phyloP scores from a whole-genome alignment of 1,140 invertebrate species.

The Diprion similis region DNA sequence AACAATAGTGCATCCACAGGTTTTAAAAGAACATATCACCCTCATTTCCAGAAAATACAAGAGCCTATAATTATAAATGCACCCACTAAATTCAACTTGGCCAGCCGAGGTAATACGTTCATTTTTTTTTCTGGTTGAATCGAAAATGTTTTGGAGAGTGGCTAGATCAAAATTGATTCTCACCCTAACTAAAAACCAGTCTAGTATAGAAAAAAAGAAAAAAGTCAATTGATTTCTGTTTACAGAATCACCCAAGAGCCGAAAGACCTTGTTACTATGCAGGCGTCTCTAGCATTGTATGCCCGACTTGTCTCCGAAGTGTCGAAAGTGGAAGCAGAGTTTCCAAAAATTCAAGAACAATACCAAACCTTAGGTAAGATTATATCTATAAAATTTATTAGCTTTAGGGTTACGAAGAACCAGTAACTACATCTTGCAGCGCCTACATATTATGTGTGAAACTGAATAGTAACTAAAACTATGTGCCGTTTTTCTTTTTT shows the following conservation, averaged over 20 bases:
- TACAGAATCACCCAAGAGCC: conserved; percentile 64
- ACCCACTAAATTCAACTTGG: no score
- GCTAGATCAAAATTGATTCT: conserved; percentile 27
- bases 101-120: no score
- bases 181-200: not conserved
- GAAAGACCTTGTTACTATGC: conserved; percentile 67
- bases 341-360: conserved; percentile 75
- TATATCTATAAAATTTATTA: conserved; percentile 15
- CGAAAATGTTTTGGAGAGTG: not conserved
- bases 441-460: no score
- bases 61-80: conserved; percentile 20
- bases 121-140: no score
- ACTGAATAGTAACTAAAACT: no score
- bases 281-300: conserved; percentile 67
- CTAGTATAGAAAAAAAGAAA: no score
- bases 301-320: conserved; percentile 70
- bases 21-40: no score
- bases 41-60: no score
- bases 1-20: no score
- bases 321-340: conserved; percentile 67
- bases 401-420: no score
- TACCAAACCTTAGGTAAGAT: conserved; percentile 71
- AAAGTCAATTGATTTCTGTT: conserved; percentile 13
- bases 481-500: no score
- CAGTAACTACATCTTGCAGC: no score